Evolutionary conservation across 2,888 invertebrate species (phyloP), one percentile per base, ranked within the genome.

Genomic region (Amblyjoppa fuscipennis): DNA sequence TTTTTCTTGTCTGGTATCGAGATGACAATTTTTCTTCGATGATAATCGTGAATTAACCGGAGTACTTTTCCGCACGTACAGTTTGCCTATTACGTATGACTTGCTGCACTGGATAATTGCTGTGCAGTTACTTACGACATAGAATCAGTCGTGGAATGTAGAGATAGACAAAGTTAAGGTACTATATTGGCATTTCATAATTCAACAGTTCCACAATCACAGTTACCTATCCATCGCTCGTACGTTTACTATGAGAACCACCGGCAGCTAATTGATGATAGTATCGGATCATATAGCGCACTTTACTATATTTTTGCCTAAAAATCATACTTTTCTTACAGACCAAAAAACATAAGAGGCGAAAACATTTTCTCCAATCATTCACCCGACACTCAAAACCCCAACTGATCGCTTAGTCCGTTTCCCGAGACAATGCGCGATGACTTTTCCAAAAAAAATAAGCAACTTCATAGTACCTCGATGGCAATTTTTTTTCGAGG

Each of bases 11-110:
- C 34, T 7, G 34, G 6, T 34, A 6, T 7, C 1, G 34, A 6
- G 1, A 34, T 34, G 34, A 1, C 34, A 34, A 34, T 6, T 34
- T 34, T 34, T 34, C 20, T 34, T 1, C 34, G 34, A 34, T 1
- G 34, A 34, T 34, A 1, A 34, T 34, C 34, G 34, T 34, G 0
- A 7, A 34, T 34, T 34, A 34, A 6, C 34, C 6, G n/a, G 16
- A 71, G n/a, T 61, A 66, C 51, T 66, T n/a, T 77, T 11, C 41
- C 11, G 41, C 11, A 11, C 11, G 41, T 61, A 31, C 61, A 28
- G 31, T 31, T 31, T 28, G 28, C 2, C 16, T 11, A 31, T 13
- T 31, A 31, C 61, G 31, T 28, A 31, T 61, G 28, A 13, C 61
- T 31, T 61, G 61, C 28, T 61, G 61, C 28, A 9, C 11, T 11